Conservation (phyloP, 2,797 vertebrate genomes). For the Brotula barbata region DNA sequence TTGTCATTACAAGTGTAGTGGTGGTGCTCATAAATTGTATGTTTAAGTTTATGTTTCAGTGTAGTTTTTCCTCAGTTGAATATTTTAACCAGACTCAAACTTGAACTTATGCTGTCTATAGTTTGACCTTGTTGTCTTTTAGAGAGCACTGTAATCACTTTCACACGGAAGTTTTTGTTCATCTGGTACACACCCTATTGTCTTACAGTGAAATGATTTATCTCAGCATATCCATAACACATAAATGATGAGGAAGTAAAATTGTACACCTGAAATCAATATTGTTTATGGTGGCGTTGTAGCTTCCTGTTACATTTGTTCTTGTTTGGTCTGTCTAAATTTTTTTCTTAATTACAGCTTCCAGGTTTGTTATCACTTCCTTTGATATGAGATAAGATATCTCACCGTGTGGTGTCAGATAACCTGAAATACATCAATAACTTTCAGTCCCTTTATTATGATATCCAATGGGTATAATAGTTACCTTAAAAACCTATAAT, state of each 20-base stretch:
- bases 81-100: too few relatives aligned
- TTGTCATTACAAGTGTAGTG: too few relatives aligned
- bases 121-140: too few relatives aligned
- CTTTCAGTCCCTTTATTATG: not conserved
- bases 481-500: too few relatives aligned
- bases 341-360: too few relatives aligned
- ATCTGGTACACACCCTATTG: constrained; percentile 4
- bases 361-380: not conserved
- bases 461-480: too few relatives aligned
- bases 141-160: too few relatives aligned
- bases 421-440: constrained; percentile 1
- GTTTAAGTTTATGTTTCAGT: too few relatives aligned
- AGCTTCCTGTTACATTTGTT: not conserved
- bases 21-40: too few relatives aligned
- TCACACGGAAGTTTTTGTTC: not conserved
- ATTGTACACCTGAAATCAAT: not conserved
- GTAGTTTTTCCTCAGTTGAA: too few relatives aligned
- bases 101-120: too few relatives aligned
- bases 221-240: constrained; percentile 9
- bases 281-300: not conserved
- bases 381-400: not conserved
- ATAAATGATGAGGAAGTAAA: constrained; percentile 19
- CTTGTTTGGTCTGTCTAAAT: not conserved
- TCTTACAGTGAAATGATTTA: not conserved
- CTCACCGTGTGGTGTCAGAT: not conserved